Evolutionary conservation across 2,797 vertebrate genomes (phyloP).

Genomic region (Benthosema pterotum): DNA sequence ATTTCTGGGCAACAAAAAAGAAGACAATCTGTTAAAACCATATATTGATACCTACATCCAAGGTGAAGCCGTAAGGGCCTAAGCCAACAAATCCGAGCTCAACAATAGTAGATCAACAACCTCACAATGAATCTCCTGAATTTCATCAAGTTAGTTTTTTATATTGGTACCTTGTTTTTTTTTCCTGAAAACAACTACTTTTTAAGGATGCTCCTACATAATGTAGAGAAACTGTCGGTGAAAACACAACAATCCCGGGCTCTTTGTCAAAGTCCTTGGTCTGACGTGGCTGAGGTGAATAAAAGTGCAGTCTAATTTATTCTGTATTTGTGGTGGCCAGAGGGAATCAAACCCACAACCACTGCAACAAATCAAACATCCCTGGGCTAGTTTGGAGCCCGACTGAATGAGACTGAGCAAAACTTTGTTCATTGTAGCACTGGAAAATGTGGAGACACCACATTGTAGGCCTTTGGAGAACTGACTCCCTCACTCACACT

Average conservation of each 20-base stretch:
- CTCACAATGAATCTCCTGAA: too few species aligned
- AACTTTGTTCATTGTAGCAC: too few species aligned
- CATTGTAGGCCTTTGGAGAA: background rate
- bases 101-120: too few species aligned
- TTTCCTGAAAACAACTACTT: background rate
- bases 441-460: background rate
- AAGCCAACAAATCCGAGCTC: too few species aligned
- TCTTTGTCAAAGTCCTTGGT: background rate
- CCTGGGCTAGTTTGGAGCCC: background rate
- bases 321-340: background rate
- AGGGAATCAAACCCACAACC: constrained; percentile 2
- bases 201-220: background rate
- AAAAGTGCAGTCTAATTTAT: background rate
- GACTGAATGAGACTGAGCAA: background rate
- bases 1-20: background rate
- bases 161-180: background rate
- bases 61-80: too few species aligned
- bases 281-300: background rate
- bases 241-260: constrained; percentile 5
- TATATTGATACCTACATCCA: too few species aligned
- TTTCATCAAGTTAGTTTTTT: too few species aligned
- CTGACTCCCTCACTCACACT: constrained; percentile 7
- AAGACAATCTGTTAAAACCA: too few species aligned
- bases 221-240: constrained; percentile 3
- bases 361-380: background rate